These are phyloP conservation scores for Chelonus insularis DNA, from an alignment of 1,140 invertebrate genomes.

Conservation along the genomic window DNA sequence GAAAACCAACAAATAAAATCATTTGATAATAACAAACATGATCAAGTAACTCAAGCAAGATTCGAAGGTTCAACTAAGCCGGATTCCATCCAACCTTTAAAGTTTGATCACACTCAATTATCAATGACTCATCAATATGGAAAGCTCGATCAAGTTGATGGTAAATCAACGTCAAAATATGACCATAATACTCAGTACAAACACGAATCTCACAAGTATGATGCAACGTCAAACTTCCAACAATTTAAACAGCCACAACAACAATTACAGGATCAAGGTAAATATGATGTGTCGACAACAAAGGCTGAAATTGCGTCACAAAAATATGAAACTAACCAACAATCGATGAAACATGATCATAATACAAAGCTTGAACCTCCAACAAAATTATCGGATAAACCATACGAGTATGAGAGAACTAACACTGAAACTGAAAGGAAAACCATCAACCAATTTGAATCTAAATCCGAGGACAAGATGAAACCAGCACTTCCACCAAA, in stretches of 20 bases:
- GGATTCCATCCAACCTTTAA: constrained; percentile 32
- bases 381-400: constrained; percentile 40
- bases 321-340: constrained; percentile 38
- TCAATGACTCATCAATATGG: constrained; percentile 35
- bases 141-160: constrained; percentile 36
- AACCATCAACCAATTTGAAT: constrained; percentile 37
- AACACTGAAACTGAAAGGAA: constrained; percentile 44
- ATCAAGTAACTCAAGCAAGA: constrained; percentile 6
- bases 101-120: constrained; percentile 39
- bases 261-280: constrained; percentile 27
- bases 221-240: constrained; percentile 17
- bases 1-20: constrained; percentile 32
- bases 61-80: constrained; percentile 25
- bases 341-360: constrained; percentile 45
- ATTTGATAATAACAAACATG: constrained; percentile 20
- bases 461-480: constrained; percentile 47
- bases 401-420: constrained; percentile 48
- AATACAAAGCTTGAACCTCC: constrained; percentile 42
- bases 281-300: constrained; percentile 28
- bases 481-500: constrained; percentile 57
- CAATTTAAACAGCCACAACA: constrained; percentile 23
- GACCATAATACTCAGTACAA: constrained; percentile 41
- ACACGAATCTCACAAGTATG: constrained; percentile 35
- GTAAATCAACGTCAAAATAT: constrained; percentile 35
- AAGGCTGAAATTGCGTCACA: neutral